Evolutionary conservation across 2,888 invertebrate genomes (phyloP).

Genomic region (Falcaria lacertinaria): DNA sequence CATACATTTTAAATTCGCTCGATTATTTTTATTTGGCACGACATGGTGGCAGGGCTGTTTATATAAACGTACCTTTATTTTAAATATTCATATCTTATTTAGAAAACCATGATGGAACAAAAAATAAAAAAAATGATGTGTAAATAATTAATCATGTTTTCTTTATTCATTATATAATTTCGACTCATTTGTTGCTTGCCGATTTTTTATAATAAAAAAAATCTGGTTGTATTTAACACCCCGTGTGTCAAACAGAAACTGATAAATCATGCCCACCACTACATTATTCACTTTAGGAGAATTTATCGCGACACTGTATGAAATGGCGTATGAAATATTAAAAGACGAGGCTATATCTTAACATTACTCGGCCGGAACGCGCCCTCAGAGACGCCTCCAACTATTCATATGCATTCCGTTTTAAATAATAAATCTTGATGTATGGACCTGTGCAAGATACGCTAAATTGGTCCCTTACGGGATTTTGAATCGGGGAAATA

Average conservation of each 20-base stretch:
- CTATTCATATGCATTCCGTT: conserved; percentile 30
- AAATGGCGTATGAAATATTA: conserved; percentile 40
- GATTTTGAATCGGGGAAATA: conserved; percentile 1
- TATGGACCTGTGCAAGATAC: conserved; percentile 14
- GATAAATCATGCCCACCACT: conserved; percentile 12
- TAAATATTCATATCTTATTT: too few relatives aligned
- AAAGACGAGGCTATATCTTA: conserved; percentile 26
- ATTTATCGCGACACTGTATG: conserved; percentile 28
- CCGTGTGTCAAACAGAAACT: conserved; percentile 5
- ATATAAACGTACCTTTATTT: too few relatives aligned
- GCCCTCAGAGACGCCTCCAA: conserved; percentile 12
- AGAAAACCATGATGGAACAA: too few relatives aligned
- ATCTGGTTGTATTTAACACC: too few relatives aligned
- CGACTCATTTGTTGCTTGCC: too few relatives aligned
- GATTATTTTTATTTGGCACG: too few relatives aligned
- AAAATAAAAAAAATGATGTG: too few relatives aligned
- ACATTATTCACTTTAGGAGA: conserved; percentile 22
- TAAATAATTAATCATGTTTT: too few relatives aligned
- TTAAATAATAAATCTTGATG: conserved; percentile 34
- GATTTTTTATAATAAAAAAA: too few relatives aligned
- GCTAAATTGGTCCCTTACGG: not conserved
- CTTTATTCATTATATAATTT: too few relatives aligned
- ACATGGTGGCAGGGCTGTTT: too few relatives aligned
- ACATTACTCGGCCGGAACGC: conserved; percentile 18
- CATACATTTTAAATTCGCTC: too few relatives aligned